phyloP scores from a whole-genome alignment of 2,113 vertebrate species.

The Sorex araneus region DNA sequence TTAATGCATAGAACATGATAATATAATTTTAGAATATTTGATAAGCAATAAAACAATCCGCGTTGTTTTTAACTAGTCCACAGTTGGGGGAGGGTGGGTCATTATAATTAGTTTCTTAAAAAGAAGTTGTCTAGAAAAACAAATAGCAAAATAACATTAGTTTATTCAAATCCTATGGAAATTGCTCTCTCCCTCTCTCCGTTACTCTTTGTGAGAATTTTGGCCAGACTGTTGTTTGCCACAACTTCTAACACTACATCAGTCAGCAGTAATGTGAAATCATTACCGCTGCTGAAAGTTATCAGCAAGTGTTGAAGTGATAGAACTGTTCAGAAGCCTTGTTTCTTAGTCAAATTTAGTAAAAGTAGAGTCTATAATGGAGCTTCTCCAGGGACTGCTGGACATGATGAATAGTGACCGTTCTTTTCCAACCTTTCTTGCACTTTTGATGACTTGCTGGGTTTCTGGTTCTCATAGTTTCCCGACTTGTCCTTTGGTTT shows the following conservation, averaged over 20 bases:
- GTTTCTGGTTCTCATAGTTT: background rate
- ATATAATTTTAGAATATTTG: slow-evolving; percentile 37
- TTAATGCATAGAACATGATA: background rate
- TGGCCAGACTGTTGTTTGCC: background rate
- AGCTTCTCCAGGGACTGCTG: background rate
- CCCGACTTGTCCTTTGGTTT: background rate
- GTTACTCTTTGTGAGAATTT: background rate
- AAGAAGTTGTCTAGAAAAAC: background rate
- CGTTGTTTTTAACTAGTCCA: too few species aligned
- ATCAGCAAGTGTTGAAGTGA: background rate
- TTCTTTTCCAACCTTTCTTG: background rate
- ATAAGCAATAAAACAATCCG: background rate
- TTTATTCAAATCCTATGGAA: background rate
- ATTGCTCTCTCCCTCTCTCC: background rate
- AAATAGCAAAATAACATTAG: background rate
- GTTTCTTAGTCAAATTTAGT: background rate
- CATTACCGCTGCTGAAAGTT: background rate
- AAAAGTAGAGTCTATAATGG: background rate
- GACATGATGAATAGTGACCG: background rate
- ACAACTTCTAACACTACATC: background rate
- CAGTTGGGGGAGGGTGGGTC: too few species aligned
- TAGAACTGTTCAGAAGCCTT: background rate
- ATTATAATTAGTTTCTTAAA: slow-evolving; percentile 7
- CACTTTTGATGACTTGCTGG: background rate
- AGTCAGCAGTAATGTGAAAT: background rate